A percentile compares a stretch with the other conserved stretches of the same genome.
Evolutionary conservation across 2,113 vertebrate species (phyloP).

Genomic region (Ceyx cyanopectus): DNA sequence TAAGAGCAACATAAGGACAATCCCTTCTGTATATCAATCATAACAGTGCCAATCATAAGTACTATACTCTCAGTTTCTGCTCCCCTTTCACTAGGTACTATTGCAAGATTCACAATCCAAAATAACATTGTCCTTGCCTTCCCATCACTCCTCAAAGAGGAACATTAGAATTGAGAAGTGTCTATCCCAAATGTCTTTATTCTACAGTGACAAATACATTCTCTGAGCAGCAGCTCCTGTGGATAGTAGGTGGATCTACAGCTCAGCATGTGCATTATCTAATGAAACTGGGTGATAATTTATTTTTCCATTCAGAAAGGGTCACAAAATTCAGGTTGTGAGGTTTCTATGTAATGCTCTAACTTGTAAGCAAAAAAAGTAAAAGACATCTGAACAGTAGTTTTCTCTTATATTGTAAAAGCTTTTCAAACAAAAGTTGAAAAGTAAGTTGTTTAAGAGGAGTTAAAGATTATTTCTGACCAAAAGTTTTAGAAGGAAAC

Average conservation of each 20-base stretch:
- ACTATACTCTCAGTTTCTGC: not conserved
- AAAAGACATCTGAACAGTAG: not conserved
- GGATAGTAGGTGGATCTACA: not conserved
- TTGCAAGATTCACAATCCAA: not conserved
- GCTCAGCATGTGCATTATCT: constrained; percentile 20
- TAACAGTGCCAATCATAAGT: not conserved
- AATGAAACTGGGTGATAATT: not conserved
- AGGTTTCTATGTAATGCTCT: not conserved
- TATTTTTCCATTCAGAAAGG: not conserved
- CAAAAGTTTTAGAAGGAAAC: not conserved
- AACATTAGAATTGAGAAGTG: not conserved
- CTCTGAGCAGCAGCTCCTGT: not conserved
- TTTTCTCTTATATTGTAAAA: not conserved
- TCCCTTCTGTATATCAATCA: not conserved
- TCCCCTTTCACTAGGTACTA: not conserved
- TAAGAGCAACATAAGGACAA: not conserved
- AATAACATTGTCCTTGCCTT: not conserved
- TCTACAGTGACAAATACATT: not conserved
- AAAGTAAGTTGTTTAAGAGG: not conserved
- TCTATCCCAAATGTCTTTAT: not conserved
- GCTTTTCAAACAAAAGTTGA: not conserved
- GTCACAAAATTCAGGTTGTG: not conserved
- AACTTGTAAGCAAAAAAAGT: not conserved
- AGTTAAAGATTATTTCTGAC: not conserved
- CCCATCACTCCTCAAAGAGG: not conserved